phyloP scores from a whole-genome alignment of 2,888 invertebrate genomes.

The Atethmia centrago region DNA sequence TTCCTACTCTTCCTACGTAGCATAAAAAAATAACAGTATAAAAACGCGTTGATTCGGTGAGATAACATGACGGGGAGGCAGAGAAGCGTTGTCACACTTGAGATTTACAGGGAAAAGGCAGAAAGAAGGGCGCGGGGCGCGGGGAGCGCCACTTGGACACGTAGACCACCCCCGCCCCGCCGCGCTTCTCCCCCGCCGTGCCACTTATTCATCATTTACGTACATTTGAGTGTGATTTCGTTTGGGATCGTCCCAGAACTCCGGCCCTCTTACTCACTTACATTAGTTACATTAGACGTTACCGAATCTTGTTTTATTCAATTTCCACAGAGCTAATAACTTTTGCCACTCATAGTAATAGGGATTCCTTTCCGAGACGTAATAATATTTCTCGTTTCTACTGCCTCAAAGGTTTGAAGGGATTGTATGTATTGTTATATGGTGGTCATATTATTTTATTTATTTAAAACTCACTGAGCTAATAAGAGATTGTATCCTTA shows the following conservation, averaged over 20 bases:
- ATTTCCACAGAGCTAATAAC: constrained; percentile 84
- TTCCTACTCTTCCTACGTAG: constrained; percentile 24
- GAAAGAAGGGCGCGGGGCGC: constrained; percentile 68
- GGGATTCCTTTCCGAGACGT: constrained; percentile 77
- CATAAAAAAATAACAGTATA: constrained; percentile 72
- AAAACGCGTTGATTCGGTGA: constrained; percentile 75
- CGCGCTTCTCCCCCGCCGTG: constrained; percentile 70
- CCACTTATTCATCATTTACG: constrained; percentile 88
- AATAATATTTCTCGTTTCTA: constrained; percentile 78
- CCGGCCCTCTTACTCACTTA: constrained; percentile 82
- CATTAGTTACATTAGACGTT: constrained; percentile 85
- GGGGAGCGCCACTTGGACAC: constrained; percentile 85
- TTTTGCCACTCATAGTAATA: constrained; percentile 82
- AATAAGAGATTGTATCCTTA: constrained; percentile 41
- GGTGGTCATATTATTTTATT: constrained; percentile 48
- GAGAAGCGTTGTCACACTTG: constrained; percentile 83
- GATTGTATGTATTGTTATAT: constrained; percentile 61
- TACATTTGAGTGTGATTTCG: constrained; percentile 89
- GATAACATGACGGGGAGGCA: constrained; percentile 74
- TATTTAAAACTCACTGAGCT: constrained; percentile 45
- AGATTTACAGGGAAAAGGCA: constrained; percentile 82
- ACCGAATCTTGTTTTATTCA: constrained; percentile 85
- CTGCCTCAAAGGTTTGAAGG: constrained; percentile 72
- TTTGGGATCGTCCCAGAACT: constrained; percentile 84
- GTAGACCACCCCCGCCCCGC: constrained; percentile 76